These are phyloP conservation scores for Hylia prasina DNA, from an alignment of 2,113 vertebrate species.

Conservation along the genomic window DNA sequence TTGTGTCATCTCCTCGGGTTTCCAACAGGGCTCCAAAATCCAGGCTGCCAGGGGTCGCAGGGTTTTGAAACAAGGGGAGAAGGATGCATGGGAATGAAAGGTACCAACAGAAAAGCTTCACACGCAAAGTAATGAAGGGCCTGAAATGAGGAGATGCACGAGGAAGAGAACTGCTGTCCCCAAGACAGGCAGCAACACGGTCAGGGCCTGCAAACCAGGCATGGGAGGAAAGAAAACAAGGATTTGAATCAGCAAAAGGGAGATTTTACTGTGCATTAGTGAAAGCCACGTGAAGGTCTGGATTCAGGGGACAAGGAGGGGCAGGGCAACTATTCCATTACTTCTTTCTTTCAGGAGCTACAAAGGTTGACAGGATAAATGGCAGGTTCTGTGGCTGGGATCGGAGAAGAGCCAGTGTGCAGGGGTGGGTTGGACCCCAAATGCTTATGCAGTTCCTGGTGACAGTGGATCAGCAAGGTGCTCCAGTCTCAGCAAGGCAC, in stretches of 20 bases:
- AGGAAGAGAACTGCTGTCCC: neutral
- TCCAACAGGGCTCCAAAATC: neutral
- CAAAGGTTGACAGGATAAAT: neutral
- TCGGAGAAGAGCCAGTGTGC: neutral
- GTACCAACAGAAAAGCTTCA: neutral
- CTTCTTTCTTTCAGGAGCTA: neutral
- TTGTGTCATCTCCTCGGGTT: neutral
- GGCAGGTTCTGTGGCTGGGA: neutral
- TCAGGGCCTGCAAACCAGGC: neutral
- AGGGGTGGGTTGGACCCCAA: neutral
- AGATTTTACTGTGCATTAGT: neutral
- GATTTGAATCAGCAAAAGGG: neutral
- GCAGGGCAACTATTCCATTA: neutral
- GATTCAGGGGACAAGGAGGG: neutral
- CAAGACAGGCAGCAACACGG: neutral
- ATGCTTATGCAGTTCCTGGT: neutral
- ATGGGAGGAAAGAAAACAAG: neutral
- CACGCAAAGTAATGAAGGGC: neutral
- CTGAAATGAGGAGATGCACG: fast-evolving
- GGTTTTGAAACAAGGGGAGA: neutral
- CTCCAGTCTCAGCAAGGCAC: neutral
- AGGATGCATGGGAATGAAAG: neutral
- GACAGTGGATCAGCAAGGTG: neutral
- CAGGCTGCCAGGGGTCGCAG: neutral
- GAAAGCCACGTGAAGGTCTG: neutral